Evolutionary conservation across 2,113 vertebrate species (phyloP), one percentile per base, ranked within the genome.

Genomic region (Periophthalmodon schlosseri): DNA sequence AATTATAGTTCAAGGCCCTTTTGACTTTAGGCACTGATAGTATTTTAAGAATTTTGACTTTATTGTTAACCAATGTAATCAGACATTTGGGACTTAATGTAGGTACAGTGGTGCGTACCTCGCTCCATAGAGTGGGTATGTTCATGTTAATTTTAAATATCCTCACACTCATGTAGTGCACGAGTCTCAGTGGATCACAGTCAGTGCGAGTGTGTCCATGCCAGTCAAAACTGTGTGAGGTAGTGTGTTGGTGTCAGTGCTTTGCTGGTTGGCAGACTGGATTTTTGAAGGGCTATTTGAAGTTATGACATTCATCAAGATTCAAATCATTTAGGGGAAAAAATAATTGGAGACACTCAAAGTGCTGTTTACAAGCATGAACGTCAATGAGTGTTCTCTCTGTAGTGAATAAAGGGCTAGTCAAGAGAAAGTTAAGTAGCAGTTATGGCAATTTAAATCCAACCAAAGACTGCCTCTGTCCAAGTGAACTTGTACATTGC

Each of bases 201-300:
- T 88, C 83, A 87, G 82, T 76, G 82, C 76, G 61, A 82, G 83
- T 87, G 83, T 76, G 71, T 86, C 84, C 58, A 72, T 86, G 87
- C 84, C 88, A 85, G 86, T 90, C 83, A 79, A 84, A 87, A 77
- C 79, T 84, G 74, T 90, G 89, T 93, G 93, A 94, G 94, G 94
- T 94, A 94, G 94, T 89, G 91, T 92, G 92, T 93, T 92, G 91
- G 89, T 90, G 87, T 93, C 93, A 93, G 94, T 94, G 92, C 92
- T 90, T 91, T 86, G 85, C 88, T 90, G 87, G 89, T 91, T 86
- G 82, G 89, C 84, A 88, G 86, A 81, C 74, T 81, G 69, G 74
- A 88, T 89, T 81, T 89, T 65, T 78, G 80, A 75, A 85, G 78
- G 77, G 86, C 75, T 80, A 80, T 65, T 65, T 85, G 70, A 76